Base-by-base conservation (phyloP, 1,140 invertebrate genomes). In the Zaprionus tsacasi region DNA sequence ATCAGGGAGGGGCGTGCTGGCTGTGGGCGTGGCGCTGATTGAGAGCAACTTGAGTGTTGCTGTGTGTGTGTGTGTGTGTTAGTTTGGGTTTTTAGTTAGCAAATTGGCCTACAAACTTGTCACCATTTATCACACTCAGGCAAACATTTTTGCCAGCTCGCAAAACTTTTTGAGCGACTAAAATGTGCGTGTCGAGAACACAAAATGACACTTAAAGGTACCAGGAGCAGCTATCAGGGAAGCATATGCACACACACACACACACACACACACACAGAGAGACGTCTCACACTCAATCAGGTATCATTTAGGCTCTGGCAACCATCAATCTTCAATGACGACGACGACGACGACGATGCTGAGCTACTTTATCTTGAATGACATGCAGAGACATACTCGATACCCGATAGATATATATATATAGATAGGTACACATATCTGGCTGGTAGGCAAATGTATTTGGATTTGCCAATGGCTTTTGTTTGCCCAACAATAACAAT, bases 71-170 rank as follows among this genome's bases (percentile, higher is more conserved):
- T 43, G 60, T 80, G 79, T 80, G 79, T 73, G 63, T 58, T 79
- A 82, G 82, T 74, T 71, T 43, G 55, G 67, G 45, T 50, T 50
- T 80, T 83, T 87, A 75, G 76, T 83, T 80, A 77, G 85, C 77
- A 88, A 88, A 88, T 88, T 88, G 83, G 83, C 83, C 83, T 88
- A 89, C 80, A 88, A 88, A 88, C 83, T 88, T 88, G 83, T 88
- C 85, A 76, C 80, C 85, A 88, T 88, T 88, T 88, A 88, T 88
- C 83, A 83, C 85, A 88, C 83, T 88, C 83, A 56, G 61, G 70
- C 82, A 87, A 61, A 78, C 72, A 63, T 77, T 78, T 50, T 79
- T 60, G 75, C 54, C 40, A 52, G 55, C 56, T 70, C 70, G 68
- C 27, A 81, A 86, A 79, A 72, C 52, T 88, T 82, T 78, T 67